A percentile compares a stretch with the other conserved stretches of the same genome.
Evolutionary conservation across 2,888 invertebrate genomes (phyloP).

Genomic region (Trimorus sp.): DNA sequence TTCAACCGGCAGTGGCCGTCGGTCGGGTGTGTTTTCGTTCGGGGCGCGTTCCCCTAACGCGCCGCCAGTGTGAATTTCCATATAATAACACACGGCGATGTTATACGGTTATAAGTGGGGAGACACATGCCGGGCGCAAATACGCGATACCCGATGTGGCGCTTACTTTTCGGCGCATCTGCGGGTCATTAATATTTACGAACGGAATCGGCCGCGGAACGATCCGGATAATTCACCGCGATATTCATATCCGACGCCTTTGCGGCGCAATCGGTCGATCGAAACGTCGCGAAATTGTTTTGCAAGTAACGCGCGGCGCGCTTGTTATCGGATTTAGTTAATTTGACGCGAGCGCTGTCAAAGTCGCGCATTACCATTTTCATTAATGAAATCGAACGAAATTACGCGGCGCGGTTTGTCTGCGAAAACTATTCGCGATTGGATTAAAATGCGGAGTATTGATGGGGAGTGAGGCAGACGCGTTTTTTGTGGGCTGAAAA

Average conservation of each 20-base stretch:
- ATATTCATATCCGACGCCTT: slow-evolving; percentile 23
- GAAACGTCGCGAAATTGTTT: slow-evolving; percentile 23
- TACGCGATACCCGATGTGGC: slow-evolving; percentile 46
- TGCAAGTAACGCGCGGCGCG: not conserved
- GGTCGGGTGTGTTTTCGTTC: slow-evolving; percentile 27
- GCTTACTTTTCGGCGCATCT: slow-evolving; percentile 53
- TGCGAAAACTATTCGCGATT: not conserved
- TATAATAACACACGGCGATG: slow-evolving; percentile 54
- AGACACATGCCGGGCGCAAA: slow-evolving; percentile 46
- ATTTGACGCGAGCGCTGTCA: not conserved
- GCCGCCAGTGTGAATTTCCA: slow-evolving; percentile 50
- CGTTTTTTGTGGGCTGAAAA: too few relatives aligned
- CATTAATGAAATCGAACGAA: not conserved
- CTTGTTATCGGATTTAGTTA: slow-evolving; percentile 18
- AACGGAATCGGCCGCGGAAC: not conserved
- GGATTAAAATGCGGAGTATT: too few relatives aligned
- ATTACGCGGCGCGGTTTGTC: not conserved
- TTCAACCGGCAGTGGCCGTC: slow-evolving; percentile 30
- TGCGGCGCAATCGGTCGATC: slow-evolving; percentile 8
- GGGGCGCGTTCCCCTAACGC: slow-evolving; percentile 32
- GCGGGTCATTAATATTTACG: slow-evolving; percentile 56
- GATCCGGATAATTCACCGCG: too few relatives aligned
- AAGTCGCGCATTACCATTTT: slow-evolving; percentile 6
- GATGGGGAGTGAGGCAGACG: too few relatives aligned
- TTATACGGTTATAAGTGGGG: slow-evolving; percentile 52